Evolutionary conservation across 2,113 vertebrate species (phyloP), one percentile per base, ranked within the genome.

Genomic region (Podocnemis expansa): DNA sequence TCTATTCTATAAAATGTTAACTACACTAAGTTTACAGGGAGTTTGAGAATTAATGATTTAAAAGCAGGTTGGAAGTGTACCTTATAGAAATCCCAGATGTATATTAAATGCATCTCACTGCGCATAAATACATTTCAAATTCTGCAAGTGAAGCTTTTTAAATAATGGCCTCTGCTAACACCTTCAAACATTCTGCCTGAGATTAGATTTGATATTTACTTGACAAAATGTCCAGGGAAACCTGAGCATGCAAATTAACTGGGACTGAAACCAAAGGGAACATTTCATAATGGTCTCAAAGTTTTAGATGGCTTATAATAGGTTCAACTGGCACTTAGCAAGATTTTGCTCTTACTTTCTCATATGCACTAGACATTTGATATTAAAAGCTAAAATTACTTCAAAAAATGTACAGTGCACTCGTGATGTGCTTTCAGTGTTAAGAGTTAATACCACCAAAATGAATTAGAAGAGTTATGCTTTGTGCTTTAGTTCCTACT

Each of bases 401-500:
- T 70, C 63, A 70, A 38, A 38, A 70, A 70, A 21, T 70, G 63
- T 38, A 70, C n/a, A 70, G 19, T 34, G 19, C 21, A 70, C 38
- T 70, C n/a, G 38, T 67, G 8, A 67, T 70, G 63, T n/a, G 38
- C 21, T n/a, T 70, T 17, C 80, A 85, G 82, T 54, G 87, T 47
- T 80, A 82, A 86, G 52, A 31, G 16, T 47, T 34, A 47, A 47
- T 31, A 38, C 24, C 11, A 24, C 45, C 34, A 51, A 80, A 63
- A 85, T 82, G 82, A 10, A 87, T 82, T 25, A 29, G 9, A 84
- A 67, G 80, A 27, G 73, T 43, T 41, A 45, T 76, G 73, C 73
- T 45, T 63, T 22, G 80, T 90, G 12, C 22, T 55, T 88, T 82
- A 83, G 25, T 76, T 95, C 98, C 96, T 96, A 99, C 99, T 97